Conservation (phyloP, 2,888 invertebrate species). For the Rhagium mordax region DNA sequence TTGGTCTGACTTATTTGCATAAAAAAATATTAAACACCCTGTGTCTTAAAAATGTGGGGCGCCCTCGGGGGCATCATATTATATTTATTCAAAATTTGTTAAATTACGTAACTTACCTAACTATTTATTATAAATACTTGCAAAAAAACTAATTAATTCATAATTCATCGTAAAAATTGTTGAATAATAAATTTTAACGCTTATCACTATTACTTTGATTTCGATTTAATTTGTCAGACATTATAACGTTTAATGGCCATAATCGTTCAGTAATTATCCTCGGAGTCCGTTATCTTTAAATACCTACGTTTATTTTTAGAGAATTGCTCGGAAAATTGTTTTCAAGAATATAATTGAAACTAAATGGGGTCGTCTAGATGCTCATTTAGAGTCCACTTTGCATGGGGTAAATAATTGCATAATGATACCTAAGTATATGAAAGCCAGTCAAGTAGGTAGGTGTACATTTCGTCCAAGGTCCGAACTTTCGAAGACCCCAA, state of each 20-base stretch:
- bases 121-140: too few species aligned
- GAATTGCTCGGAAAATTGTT: background rate
- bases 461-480: slow-evolving; percentile 17
- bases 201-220: background rate
- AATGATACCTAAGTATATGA: background rate
- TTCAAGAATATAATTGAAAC: background rate
- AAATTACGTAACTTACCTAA: too few species aligned
- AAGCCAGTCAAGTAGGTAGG: slow-evolving; percentile 16
- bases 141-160: too few species aligned
- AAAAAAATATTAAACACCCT: too few species aligned
- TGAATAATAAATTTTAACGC: background rate
- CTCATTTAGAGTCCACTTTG: background rate
- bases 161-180: too few species aligned
- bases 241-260: background rate
- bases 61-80: too few species aligned
- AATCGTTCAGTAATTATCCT: background rate
- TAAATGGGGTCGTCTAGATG: slow-evolving; percentile 3
- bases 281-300: background rate
- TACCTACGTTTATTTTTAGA: slow-evolving; percentile 9
- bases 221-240: background rate
- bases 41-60: too few species aligned
- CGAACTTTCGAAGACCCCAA: slow-evolving; percentile 20
- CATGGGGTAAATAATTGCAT: background rate
- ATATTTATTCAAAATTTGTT: too few species aligned
- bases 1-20: too few species aligned